phyloP scores from a whole-genome alignment of 2,797 vertebrate genomes.

The Sciurus vulgaris region DNA sequence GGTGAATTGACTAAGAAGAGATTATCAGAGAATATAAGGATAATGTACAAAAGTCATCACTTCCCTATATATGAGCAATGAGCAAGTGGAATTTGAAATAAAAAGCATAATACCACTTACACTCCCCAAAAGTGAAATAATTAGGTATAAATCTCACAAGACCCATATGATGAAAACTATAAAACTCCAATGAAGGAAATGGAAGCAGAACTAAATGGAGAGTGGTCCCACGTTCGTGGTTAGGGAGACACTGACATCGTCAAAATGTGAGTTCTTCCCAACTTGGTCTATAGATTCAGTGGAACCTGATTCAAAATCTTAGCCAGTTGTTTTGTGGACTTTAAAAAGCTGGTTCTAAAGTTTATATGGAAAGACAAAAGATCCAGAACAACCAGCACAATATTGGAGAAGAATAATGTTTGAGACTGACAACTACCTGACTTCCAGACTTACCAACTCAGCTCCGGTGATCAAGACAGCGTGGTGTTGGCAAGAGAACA shows the following conservation, averaged over 20 bases:
- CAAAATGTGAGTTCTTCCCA: neutral
- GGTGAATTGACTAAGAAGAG: neutral
- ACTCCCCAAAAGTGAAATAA: neutral
- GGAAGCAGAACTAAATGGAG: neutral
- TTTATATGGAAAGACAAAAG: neutral
- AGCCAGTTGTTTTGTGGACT: neutral
- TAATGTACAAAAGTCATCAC: neutral
- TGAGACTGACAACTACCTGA: neutral
- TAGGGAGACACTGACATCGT: neutral
- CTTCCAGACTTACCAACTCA: neutral
- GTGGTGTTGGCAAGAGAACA: neutral
- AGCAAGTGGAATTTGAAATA: too few species aligned
- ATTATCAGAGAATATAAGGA: neutral
- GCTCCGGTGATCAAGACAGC: neutral
- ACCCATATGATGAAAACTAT: neutral
- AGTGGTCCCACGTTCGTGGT: neutral
- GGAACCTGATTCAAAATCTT: neutral
- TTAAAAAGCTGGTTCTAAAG: neutral
- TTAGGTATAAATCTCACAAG: neutral
- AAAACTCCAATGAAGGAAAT: neutral
- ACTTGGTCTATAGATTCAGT: neutral
- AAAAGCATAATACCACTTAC: too few species aligned
- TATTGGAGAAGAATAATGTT: neutral
- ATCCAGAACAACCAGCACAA: neutral
- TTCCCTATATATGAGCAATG: neutral